Evolutionary conservation across 2,888 invertebrate species (phyloP).

Genomic region (Subacronicta megacephala): DNA sequence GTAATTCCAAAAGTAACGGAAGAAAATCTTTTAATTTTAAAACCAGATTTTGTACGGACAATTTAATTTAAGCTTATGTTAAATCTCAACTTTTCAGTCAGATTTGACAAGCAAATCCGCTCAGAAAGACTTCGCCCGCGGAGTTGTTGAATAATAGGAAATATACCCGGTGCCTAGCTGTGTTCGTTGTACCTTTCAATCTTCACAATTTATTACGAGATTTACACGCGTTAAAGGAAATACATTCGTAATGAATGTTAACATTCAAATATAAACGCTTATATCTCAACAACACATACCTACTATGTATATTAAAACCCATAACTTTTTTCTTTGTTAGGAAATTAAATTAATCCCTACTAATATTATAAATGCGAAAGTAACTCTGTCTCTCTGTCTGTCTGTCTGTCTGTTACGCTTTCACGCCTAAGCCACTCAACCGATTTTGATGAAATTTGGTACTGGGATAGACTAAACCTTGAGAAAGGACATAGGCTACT

Average conservation of each 20-base stretch:
- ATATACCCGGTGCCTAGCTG: background rate
- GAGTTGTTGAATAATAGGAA: constrained; percentile 26
- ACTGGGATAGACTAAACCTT: too few relatives aligned
- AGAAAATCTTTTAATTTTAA: constrained; percentile 5
- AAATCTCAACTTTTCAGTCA: constrained; percentile 26
- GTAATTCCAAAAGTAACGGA: background rate
- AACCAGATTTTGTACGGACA: constrained; percentile 14
- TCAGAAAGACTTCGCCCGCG: constrained; percentile 9
- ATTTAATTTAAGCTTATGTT: constrained; percentile 35
- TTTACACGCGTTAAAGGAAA: background rate
- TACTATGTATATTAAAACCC: too few relatives aligned
- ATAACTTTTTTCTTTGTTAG: too few relatives aligned
- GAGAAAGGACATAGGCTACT: too few relatives aligned
- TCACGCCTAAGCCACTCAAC: too few relatives aligned
- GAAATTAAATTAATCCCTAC: too few relatives aligned
- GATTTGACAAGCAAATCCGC: constrained; percentile 26
- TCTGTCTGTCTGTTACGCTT: too few relatives aligned
- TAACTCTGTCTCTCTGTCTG: too few relatives aligned
- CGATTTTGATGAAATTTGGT: too few relatives aligned
- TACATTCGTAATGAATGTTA: background rate
- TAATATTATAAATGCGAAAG: too few relatives aligned
- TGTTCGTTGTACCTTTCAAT: constrained; percentile 1
- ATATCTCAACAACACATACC: background rate
- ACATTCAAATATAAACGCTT: background rate
- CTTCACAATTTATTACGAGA: background rate